These are phyloP conservation scores for Chironomus riparius DNA, from an alignment of 2,888 invertebrate species.

Conservation along the genomic window DNA sequence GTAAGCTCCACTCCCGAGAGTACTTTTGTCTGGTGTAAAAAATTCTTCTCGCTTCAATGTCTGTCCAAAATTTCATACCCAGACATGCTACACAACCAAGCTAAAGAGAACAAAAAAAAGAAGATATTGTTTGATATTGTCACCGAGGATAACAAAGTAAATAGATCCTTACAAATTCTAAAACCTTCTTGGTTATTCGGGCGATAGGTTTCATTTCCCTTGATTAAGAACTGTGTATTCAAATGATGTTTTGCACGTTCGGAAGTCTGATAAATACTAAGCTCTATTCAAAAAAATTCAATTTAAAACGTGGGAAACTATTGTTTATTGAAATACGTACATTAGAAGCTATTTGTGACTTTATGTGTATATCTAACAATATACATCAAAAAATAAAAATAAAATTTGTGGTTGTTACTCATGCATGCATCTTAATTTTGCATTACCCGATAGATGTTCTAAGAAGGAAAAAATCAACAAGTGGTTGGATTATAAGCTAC, in stretches of 20 bases:
- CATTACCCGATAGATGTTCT: neutral
- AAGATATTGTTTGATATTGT: too few species aligned
- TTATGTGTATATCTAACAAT: neutral
- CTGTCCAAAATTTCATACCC: slow-evolving; percentile 30
- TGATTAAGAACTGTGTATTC: neutral
- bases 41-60: slow-evolving; percentile 31
- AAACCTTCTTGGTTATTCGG: slow-evolving; percentile 11
- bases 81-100: slow-evolving; percentile 32
- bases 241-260: neutral
- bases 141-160: too few species aligned
- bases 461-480: neutral
- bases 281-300: neutral
- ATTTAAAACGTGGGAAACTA: slow-evolving; percentile 21
- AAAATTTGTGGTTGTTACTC: too few species aligned
- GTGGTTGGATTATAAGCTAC: neutral
- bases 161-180: slow-evolving; percentile 13
- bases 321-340: slow-evolving; percentile 1
- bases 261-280: slow-evolving; percentile 18
- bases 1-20: slow-evolving; percentile 23
- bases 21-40: slow-evolving; percentile 31
- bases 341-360: neutral
- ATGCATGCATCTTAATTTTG: too few species aligned
- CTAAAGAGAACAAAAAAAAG: slow-evolving; percentile 25
- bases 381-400: too few species aligned
- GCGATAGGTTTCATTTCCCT: neutral